Base-by-base conservation (phyloP, 2,797 vertebrate genomes). In the Hozukius guyotensis region DNA sequence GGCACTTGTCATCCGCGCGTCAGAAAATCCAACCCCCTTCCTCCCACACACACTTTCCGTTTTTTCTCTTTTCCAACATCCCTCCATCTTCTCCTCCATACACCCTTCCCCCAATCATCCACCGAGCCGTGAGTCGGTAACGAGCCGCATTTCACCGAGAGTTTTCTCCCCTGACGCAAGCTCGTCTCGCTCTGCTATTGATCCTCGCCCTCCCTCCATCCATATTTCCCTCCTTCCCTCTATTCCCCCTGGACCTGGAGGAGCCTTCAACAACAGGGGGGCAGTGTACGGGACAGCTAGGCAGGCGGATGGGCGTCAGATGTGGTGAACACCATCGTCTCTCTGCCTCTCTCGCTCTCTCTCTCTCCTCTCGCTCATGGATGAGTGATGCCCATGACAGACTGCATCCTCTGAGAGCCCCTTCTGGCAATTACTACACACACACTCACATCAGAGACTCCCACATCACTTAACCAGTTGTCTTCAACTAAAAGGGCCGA, bases 401-500 rank as follows among this genome's bases (percentile, higher is more conserved):
- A 76, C 86, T 84, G 83, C 70, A 80, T 93, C 90, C 80, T 89
- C 80, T 87, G 88, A 88, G 87, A 89, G 81, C 75, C 87, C 86
- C 89, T 91, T 87, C 81, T 92, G 89, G 88, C 92, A 92, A 88
- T 89, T 85, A 92, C 76, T n/a, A 75, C 73, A 80, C 66, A 72
- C 57, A 69, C 64, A 70, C 32, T 69, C 59, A 81, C 77, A 64
- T 84, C 87, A 76, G 88, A 92, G 88, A 91, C 88, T 92, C 88
- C 91, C 87, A 87, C 86, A 91, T 90, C 92, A 92, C 92, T 94
- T 93, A 91, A 91, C 89, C 90, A 90, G 88, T 92, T 87, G 89
- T 91, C 82, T 89, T 88, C 90, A 72, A 82, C 85, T 80, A 76
- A 91, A 88, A 86, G 84, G 85, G 73, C 85, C 0, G 42, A 82